Evolutionary conservation across 2,888 invertebrate species (phyloP), one percentile per base, ranked within the genome.

Genomic region (Micropterix aruncella): DNA sequence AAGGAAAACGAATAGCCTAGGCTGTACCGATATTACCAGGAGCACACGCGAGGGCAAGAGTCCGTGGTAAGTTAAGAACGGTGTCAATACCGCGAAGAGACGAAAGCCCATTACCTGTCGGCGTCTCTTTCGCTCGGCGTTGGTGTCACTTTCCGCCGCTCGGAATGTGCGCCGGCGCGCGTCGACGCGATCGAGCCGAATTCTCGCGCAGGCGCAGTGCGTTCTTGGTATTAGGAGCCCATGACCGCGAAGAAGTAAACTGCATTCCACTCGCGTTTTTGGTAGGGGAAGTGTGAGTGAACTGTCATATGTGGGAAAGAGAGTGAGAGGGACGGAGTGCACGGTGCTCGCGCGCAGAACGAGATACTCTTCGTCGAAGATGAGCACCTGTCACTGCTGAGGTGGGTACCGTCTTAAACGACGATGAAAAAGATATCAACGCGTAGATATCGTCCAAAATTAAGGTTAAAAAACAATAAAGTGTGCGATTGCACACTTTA

Each of bases 151-250:
- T 16, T 15, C 38, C n/a, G n/a, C 14, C 4, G n/a, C 5, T 7
- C 17, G 40, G 9, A 17, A 17, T 17, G 36, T 37, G 40, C 44
- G 37, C 45, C 12, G 15, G 36, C 18, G 40, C 44, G 37, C 45
- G 16, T 9, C 37, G 16, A 16, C 37, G 18, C 9, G 3, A 12
- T 16, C 40, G 40, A 27, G 7, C 27, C 36, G 38, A 44, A 48
- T 48, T 48, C 48, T 43, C 47, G 49, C 49, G 50, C 48, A 48
- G 47, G 27, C 47, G 47, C 47, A 27, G 16, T 47, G 50, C 48
- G 45, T 45, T 41, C 40, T 38, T 42, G 38, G 37, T 47, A 50
- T 40, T 48, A 48, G 50, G 50, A 40, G 41, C 38, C 18, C 48
- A 50, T 40, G 19, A 44, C 38, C 16, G 16, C 16, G 43, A 45